A percentile compares a stretch with the other conserved stretches of the same genome.
phyloP scores from a whole-genome alignment of 2,113 vertebrate genomes.

The Sturnus vulgaris region DNA sequence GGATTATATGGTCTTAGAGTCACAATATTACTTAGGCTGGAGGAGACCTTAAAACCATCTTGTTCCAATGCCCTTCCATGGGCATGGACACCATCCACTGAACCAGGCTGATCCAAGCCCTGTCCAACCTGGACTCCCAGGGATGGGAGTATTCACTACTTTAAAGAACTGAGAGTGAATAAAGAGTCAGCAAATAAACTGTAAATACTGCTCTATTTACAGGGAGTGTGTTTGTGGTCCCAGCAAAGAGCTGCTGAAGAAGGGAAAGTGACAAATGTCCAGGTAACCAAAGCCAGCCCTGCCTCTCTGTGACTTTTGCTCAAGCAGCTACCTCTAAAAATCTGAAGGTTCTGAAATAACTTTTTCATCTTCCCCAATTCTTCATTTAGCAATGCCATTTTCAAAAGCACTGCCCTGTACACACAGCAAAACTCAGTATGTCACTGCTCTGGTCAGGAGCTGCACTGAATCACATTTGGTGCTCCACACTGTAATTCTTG shows the following conservation, averaged over 20 bases:
- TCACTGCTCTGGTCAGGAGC: neutral
- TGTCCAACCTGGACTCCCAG: neutral
- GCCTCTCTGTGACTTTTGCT: neutral
- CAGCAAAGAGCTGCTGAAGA: neutral
- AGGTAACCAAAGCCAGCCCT: neutral
- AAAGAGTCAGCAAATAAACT: neutral
- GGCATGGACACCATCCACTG: too few relatives aligned
- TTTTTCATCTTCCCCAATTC: neutral
- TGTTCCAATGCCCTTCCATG: neutral
- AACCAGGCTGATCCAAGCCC: neutral
- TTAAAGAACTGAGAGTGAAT: neutral
- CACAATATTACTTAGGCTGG: neutral
- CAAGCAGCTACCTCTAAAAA: neutral
- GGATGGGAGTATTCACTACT: neutral
- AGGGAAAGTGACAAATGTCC: neutral
- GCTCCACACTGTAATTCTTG: neutral
- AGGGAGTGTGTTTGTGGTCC: rapidly evolving
- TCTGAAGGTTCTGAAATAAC: neutral
- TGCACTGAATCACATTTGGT: neutral
- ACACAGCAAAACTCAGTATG: neutral
- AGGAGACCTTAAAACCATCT: neutral
- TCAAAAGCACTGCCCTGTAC: neutral
- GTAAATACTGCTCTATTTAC: neutral
- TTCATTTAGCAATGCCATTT: neutral
- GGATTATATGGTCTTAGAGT: neutral